Base-by-base conservation (phyloP, 2,797 vertebrate species). In the Molothrus aeneus region DNA sequence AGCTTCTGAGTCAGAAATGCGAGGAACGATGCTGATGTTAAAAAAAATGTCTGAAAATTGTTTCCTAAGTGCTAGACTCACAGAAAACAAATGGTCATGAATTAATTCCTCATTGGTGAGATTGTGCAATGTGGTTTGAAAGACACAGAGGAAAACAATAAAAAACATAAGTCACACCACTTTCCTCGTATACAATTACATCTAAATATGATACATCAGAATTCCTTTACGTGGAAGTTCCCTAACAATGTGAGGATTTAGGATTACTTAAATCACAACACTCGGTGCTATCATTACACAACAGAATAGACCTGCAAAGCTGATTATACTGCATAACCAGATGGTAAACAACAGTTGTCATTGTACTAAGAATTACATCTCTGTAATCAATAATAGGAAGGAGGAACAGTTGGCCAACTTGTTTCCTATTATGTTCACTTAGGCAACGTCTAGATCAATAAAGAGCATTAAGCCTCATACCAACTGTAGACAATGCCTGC, bases 371-470 rank as follows among this genome's bases (percentile, higher is more conserved):
- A 78, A 80, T 94, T 96, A 96, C 97, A 96, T 96, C 95, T 95
- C 95, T 93, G 95, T 96, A 97, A 97, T 97, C 97, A 97, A 97
- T 97, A 97, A 97, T 94, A 97, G 94, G 96, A 95, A 97, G 88
- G 86, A 96, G 72, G 97, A 97, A 97, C 92, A 97, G 97, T 97
- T 97, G 97, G 96, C 96, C 96, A 97, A 97, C 97, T 97, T 97
- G 97, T 97, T 97, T 96, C 95, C 93, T 97, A 97, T 97, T 97
- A 97, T 96, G 97, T 97, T 97, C 97, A 97, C 92, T 97, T 96
- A 94, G 81, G 92, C 86, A 97, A 95, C 45, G 45, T 87, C 80
- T 95, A 92, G 86, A 93, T 95, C 94, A 93, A 95, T 88, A 97
- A 95, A 95, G 89, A 94, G 60, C 92, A 93, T 95, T 93, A 95